Evolutionary conservation across 2,888 invertebrate genomes (phyloP), one percentile per base, ranked within the genome.

Genomic region (Gastracanthus pulcherrimus): DNA sequence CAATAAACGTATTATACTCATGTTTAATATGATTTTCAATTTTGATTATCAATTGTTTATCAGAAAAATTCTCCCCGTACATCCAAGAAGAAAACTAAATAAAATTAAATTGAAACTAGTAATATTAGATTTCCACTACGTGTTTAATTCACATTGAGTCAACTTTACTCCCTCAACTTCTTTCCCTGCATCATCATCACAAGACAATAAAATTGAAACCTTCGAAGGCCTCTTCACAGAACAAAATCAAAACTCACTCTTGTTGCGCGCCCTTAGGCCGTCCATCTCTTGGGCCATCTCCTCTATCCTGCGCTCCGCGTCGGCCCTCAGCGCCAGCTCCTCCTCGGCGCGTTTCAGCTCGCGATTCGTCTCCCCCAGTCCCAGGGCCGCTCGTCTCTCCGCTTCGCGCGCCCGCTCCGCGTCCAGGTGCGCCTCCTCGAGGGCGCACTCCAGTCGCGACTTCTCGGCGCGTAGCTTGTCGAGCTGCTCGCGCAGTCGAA

Each of bases 201-300:
- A n/a, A n/a, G n/a, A n/a, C n/a, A n/a, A n/a, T n/a, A n/a, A n/a
- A n/a, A n/a, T n/a, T n/a, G n/a, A n/a, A n/a, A n/a, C n/a, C n/a
- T n/a, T n/a, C n/a, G n/a, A n/a, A n/a, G 55, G 23, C 7, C 9
- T 55, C 23, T 23, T 9, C 23, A 19, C 26, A 55, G 9, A 23
- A 23, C 7, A 2, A 55, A 29, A 11, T 36, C 13, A 60, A 16
- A 81, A 89, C 92, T 89, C 91, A 96, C 96, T 94, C 92, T 95
- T 95, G 90, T 97, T 97, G 89, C 95, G 95, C 72, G 95, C 94
- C 87, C 96, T 93, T 84, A 97, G 93, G 86, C 94, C 92, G 72
- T 94, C 93, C 84, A 97, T 93, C 91, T 97, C 96, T 86, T 94
- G 94, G 90, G 95, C 94, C 83, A 96, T 92, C 89, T 97, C 96